Base-by-base conservation (phyloP, 1,140 invertebrate genomes). In the Metaphire vulgaris region DNA sequence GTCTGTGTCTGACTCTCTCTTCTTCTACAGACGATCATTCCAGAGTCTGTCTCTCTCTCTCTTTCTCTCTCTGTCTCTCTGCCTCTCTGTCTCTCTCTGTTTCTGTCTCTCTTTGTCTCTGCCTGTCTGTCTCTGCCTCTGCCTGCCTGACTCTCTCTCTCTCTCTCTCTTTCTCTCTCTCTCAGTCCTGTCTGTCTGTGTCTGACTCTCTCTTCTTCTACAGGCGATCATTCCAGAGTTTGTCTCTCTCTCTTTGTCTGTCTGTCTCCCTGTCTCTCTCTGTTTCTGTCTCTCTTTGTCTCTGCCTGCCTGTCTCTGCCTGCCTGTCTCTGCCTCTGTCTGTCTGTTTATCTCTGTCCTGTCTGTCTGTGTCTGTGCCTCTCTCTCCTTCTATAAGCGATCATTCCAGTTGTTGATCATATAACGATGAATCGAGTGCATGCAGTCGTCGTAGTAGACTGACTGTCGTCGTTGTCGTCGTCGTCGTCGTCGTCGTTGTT, bases 11-110 rank as follows among this genome's bases (percentile, higher is more conserved):
- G 6, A 69, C 28, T 69, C 67, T 26, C 28, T 69, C 30, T 69
- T 26, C 2, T 69, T 26, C 30, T 26, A 14, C 30, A 14, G 6
- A 69, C 67, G 30, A 28, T 31, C 28, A 26, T 6, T 69, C 28
- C 67, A 28, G 2, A 6, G 2, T 69, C 67, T 26, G 2, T 26
- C 67, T 69, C 2, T 69, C 26, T 26, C 67, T 69, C 26, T 26
- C 26, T 69, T 26, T 69, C 26, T 69, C 28, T 26, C 67, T 69
- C 67, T 2, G 2, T 69, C 26, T 69, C 67, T 69, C 67, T 69
- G 6, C 28, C 67, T 69, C 67, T 56, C 41, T 56, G 6, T 56
- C 41, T 56, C 41, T 56, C 41, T 56, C 41, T 56, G 6, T 56
- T 21, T 56, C 41, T 56, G 6, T 56, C 41, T 56, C 41, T 56